These are phyloP conservation scores for Ormyrus pomaceus DNA, from an alignment of 2,888 invertebrate species.

Conservation along the genomic window DNA sequence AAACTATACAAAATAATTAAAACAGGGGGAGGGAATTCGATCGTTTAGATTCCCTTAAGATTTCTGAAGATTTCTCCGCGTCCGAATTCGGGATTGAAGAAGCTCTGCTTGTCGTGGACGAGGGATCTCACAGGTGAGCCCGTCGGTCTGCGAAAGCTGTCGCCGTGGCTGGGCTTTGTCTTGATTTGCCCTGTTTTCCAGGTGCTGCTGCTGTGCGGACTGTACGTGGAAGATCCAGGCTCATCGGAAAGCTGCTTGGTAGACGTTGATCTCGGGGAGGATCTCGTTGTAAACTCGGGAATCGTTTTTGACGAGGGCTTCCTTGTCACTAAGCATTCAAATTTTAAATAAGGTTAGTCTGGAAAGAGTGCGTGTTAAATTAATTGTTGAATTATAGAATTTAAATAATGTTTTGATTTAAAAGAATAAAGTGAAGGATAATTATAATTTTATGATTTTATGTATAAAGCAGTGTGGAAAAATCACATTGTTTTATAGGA, in stretches of 20 bases:
- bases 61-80: slow-evolving; percentile 25
- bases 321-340: neutral
- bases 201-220: neutral
- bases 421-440: no score
- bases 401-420: no score
- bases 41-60: slow-evolving; percentile 30
- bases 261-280: neutral
- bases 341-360: no score
- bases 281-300: slow-evolving; percentile 6
- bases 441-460: no score
- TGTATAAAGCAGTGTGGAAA: no score
- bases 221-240: neutral
- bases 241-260: neutral
- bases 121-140: neutral
- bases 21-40: neutral
- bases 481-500: no score
- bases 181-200: slow-evolving; percentile 24
- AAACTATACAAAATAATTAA: no score
- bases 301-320: neutral
- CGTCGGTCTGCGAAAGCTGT: slow-evolving; percentile 12
- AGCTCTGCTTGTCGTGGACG: slow-evolving; percentile 11
- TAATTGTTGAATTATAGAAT: no score
- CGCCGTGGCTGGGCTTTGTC: neutral
- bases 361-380: no score
- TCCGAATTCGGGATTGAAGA: slow-evolving; percentile 10